Percentiles rank a stretch among this genome's conserved stretches.
These are phyloP conservation scores for Pyrgilauda ruficollis DNA, from an alignment of 2,113 vertebrate species.

Conservation along the genomic window DNA sequence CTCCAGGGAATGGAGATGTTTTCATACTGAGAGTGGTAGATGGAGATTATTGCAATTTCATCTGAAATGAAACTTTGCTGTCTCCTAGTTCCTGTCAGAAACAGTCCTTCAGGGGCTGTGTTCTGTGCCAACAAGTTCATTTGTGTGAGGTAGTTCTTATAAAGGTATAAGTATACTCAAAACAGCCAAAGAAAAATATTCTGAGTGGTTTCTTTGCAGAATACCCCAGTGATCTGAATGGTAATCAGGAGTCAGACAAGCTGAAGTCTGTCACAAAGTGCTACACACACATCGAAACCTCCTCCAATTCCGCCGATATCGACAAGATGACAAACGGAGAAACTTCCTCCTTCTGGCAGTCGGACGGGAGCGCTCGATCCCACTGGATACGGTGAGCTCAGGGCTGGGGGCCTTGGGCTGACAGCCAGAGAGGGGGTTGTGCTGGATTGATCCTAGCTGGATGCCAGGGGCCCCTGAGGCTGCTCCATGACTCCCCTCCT, in stretches of 20 bases:
- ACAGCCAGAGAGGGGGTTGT: neutral
- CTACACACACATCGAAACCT: conserved; percentile 90
- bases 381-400: conserved; percentile 91
- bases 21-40: neutral
- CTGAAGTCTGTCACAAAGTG: conserved; percentile 91
- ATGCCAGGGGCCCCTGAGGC: neutral
- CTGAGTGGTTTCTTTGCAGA: conserved; percentile 45
- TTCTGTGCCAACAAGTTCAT: neutral
- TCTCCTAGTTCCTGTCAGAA: neutral
- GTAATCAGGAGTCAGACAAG: conserved; percentile 85
- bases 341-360: conserved; percentile 94
- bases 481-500: neutral
- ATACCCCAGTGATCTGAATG: conserved; percentile 79
- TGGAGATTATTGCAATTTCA: neutral
- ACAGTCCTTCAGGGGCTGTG: neutral
- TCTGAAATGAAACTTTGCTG: neutral
- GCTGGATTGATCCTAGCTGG: neutral
- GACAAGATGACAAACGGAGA: conserved; percentile 96
- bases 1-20: neutral
- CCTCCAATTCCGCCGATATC: conserved; percentile 87
- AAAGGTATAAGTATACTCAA: neutral
- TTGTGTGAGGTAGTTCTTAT: neutral
- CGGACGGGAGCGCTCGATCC: conserved; percentile 92
- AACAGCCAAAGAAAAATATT: neutral
- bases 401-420: no score